phyloP scores from a whole-genome alignment of 2,113 vertebrate species.

The Eira barbara region DNA sequence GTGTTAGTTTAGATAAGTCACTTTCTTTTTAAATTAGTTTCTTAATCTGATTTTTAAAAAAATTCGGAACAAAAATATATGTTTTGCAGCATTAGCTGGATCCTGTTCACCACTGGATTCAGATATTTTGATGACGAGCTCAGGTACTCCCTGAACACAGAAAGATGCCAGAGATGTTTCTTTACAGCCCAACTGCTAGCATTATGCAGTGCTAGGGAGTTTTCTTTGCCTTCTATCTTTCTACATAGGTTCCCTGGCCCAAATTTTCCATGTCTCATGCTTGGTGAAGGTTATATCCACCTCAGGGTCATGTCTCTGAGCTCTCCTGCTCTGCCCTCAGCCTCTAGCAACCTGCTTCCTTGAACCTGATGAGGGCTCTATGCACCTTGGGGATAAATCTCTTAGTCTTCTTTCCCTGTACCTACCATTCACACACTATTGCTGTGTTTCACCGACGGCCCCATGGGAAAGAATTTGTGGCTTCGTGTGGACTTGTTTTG shows the following conservation, averaged over 20 bases:
- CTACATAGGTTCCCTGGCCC: neutral
- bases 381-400: neutral
- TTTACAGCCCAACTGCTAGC: neutral
- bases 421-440: neutral
- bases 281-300: neutral
- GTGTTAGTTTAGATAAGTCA: neutral
- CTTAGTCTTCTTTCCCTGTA: neutral
- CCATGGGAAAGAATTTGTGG: neutral
- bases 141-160: neutral
- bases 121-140: neutral
- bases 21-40: constrained; percentile 35
- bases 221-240: neutral
- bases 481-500: neutral
- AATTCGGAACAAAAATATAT: neutral
- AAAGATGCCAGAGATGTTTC: neutral
- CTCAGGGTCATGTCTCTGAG: neutral
- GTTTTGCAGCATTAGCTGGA: neutral
- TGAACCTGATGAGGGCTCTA: neutral
- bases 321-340: neutral
- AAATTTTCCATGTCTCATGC: too few relatives aligned
- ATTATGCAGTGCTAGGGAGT: neutral
- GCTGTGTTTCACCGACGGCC: neutral
- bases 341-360: neutral
- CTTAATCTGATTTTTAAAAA: neutral
- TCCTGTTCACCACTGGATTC: neutral